A percentile compares a stretch with the other conserved stretches of the same genome.
Evolutionary conservation across 2,113 vertebrate genomes (phyloP).

Genomic region (Emberiza fucata): DNA sequence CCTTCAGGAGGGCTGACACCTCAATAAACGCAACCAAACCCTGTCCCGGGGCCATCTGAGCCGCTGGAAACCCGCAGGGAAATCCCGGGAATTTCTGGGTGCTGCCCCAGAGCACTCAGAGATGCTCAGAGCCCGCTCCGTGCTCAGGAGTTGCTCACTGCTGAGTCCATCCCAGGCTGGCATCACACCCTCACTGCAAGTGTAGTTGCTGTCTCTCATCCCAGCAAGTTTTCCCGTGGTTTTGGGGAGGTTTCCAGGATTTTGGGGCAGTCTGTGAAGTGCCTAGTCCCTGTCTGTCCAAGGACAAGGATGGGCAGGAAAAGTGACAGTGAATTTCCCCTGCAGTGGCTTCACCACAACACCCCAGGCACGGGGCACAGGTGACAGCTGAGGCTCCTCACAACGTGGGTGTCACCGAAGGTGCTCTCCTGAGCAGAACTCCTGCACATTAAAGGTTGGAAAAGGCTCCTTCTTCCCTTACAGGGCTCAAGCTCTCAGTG

Average conservation of each 20-base stretch:
- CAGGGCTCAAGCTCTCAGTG: not conserved
- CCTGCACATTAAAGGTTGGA: accelerated
- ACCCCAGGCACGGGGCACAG: not conserved
- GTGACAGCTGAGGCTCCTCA: not conserved
- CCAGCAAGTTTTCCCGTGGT: not conserved
- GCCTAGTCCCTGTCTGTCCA: too few species aligned
- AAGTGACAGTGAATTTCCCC: not conserved
- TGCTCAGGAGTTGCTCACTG: not conserved
- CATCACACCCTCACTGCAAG: not conserved
- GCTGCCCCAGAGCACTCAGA: not conserved
- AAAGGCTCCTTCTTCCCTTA: not conserved
- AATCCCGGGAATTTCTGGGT: not conserved
- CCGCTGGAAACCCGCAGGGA: not conserved
- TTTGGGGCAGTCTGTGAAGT: not conserved
- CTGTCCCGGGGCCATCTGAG: not conserved
- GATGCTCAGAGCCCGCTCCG: accelerated
- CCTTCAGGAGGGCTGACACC: not conserved
- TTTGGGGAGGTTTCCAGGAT: not conserved
- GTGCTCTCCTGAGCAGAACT: not conserved
- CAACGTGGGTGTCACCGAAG: accelerated
- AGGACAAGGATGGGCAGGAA: not conserved
- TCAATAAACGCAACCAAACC: accelerated
- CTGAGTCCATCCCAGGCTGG: not conserved
- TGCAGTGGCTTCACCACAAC: not conserved
- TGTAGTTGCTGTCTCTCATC: not conserved